A percentile compares a stretch with the other conserved stretches of the same genome.
Conservation (phyloP, 2,888 invertebrate species). For the Leptodirus hochenwartii region DNA sequence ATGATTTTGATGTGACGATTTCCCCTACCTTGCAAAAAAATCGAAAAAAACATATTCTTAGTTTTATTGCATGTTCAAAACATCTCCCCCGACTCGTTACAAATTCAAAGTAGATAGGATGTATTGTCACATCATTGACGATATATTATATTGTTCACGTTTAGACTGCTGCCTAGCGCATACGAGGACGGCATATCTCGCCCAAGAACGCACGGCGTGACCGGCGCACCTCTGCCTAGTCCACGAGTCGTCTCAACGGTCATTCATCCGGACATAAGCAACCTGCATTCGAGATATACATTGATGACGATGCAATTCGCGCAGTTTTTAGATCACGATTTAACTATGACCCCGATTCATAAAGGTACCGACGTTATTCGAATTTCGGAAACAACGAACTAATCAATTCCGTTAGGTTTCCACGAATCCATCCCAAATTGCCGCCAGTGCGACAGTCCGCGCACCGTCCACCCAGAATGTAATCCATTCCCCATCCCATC, state of each 20-base stretch:
- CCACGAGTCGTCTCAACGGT: slow-evolving; percentile 72
- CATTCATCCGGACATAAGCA: slow-evolving; percentile 83
- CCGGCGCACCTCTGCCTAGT: slow-evolving; percentile 63
- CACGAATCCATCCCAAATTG: slow-evolving; percentile 83
- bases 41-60: no score
- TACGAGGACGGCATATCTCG: slow-evolving; percentile 80
- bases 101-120: no score
- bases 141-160: no score
- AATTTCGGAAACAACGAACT: no score
- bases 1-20: no score
- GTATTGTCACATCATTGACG: no score
- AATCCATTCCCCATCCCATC: slow-evolving; percentile 80
- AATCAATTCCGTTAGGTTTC: slow-evolving; percentile 50
- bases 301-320: slow-evolving; percentile 92
- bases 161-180: slow-evolving; percentile 65
- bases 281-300: slow-evolving; percentile 72
- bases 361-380: slow-evolving; percentile 37
- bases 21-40: no score
- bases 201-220: slow-evolving; percentile 54
- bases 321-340: slow-evolving; percentile 85
- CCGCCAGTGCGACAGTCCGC: slow-evolving; percentile 68
- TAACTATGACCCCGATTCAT: slow-evolving; percentile 86
- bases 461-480: slow-evolving; percentile 84
- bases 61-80: no score
- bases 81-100: no score